Conservation (phyloP, 1,140 invertebrate species). For the Epicauta chinensis region DNA sequence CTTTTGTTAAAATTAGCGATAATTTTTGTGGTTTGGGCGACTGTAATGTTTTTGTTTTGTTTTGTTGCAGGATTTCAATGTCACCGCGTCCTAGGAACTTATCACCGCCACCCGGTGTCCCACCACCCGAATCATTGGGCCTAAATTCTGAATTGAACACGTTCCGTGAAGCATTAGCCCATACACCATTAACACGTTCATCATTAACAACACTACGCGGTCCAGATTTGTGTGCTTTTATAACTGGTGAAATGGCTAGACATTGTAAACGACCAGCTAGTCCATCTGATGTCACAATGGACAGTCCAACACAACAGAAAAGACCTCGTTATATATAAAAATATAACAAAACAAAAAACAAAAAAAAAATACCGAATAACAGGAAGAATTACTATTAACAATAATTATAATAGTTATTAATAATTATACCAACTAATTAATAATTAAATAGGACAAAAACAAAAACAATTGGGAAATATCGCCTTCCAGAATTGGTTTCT, state of each 20-base stretch:
- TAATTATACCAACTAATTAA: too few species aligned
- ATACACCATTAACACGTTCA: constrained; percentile 48
- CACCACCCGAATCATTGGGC: constrained; percentile 42
- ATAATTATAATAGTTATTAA: constrained; percentile 2
- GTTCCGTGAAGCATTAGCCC: constrained; percentile 69
- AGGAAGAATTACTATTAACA: constrained; percentile 1
- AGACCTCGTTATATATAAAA: constrained; percentile 47
- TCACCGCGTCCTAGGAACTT: constrained; percentile 50
- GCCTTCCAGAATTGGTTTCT: constrained; percentile 1
- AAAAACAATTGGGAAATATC: too few species aligned
- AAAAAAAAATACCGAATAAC: too few species aligned
- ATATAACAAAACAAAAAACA: neutral
- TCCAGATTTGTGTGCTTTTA: constrained; percentile 68
- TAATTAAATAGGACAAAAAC: too few species aligned
- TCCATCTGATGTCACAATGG: constrained; percentile 50
- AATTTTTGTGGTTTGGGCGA: too few species aligned
- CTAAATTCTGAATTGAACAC: constrained; percentile 57
- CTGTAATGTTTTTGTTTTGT: constrained; percentile 3
- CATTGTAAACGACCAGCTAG: constrained; percentile 65
- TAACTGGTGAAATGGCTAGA: constrained; percentile 68
- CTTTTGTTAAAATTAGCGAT: too few species aligned
- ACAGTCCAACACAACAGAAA: constrained; percentile 48
- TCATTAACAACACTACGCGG: constrained; percentile 28
- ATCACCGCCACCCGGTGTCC: constrained; percentile 46
- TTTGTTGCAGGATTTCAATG: constrained; percentile 30